phyloP scores from a whole-genome alignment of 2,888 invertebrate genomes.

The Nemotelus nigrinus region DNA sequence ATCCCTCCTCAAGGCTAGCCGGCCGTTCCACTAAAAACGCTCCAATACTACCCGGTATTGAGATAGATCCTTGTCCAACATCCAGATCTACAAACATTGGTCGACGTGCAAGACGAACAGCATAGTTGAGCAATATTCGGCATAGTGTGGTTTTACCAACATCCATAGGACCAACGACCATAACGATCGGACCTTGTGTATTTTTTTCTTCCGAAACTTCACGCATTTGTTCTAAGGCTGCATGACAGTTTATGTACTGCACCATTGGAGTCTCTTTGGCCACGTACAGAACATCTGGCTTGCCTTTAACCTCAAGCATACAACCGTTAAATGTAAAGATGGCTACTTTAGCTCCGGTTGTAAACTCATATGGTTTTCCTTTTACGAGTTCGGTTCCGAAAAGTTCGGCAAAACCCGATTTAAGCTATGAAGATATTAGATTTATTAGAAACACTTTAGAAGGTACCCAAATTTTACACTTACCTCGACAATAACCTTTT shows the following conservation, averaged over 20 bases:
- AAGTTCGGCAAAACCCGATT: constrained; percentile 91
- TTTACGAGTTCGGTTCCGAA: constrained; percentile 96
- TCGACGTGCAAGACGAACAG: constrained; percentile 85
- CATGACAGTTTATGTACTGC: constrained; percentile 95
- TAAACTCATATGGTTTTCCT: constrained; percentile 90
- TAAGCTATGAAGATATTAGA: constrained; percentile 69
- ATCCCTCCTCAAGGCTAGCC: constrained; percentile 94
- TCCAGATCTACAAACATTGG: constrained; percentile 96
- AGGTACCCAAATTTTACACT: constrained; percentile 42
- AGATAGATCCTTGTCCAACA: constrained; percentile 92
- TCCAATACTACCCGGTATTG: constrained; percentile 91
- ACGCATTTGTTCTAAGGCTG: constrained; percentile 90
- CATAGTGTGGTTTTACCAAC: constrained; percentile 96
- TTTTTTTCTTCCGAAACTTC: constrained; percentile 80
- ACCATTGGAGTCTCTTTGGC: constrained; percentile 97
- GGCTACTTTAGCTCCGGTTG: constrained; percentile 91
- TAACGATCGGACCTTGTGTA: constrained; percentile 82
- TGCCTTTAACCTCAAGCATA: constrained; percentile 83
- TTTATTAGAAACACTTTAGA: neutral
- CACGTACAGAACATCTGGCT: constrained; percentile 92
- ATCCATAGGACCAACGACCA: constrained; percentile 94
- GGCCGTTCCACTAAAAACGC: constrained; percentile 91
- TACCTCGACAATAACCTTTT: constrained; percentile 83
- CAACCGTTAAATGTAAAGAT: constrained; percentile 98
- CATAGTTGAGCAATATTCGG: constrained; percentile 91